phyloP scores from a whole-genome alignment of 2,797 vertebrate genomes.

The Cuniculus paca region DNA sequence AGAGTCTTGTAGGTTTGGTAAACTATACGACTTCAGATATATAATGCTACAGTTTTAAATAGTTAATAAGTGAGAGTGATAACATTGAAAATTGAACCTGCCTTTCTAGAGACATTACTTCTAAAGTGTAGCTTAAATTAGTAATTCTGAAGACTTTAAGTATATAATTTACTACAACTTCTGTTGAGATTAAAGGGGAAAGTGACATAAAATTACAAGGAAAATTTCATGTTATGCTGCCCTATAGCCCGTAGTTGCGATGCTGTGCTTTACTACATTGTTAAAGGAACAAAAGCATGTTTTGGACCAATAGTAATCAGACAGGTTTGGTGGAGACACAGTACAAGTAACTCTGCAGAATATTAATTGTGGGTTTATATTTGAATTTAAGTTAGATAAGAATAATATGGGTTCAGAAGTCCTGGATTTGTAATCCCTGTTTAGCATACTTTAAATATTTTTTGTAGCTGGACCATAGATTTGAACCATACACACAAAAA shows the following conservation, averaged over 20 bases:
- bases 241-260: not conserved
- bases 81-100: constrained; percentile 68
- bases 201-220: constrained; percentile 32
- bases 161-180: constrained; percentile 43
- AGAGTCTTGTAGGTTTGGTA: constrained; percentile 64
- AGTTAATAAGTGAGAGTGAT: constrained; percentile 75
- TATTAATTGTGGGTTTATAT: constrained; percentile 38
- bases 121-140: not conserved
- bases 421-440: constrained; percentile 19
- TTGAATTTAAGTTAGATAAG: constrained; percentile 57
- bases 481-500: not conserved
- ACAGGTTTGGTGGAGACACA: constrained; percentile 19
- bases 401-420: constrained; percentile 30
- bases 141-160: constrained; percentile 31
- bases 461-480: constrained; percentile 27
- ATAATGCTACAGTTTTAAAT: constrained; percentile 71
- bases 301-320: constrained; percentile 29
- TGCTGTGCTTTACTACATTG: not conserved
- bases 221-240: constrained; percentile 39
- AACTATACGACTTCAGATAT: constrained; percentile 67
- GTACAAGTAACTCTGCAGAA: not conserved
- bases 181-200: not conserved
- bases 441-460: constrained; percentile 40
- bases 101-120: constrained; percentile 66
- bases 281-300: constrained; percentile 22